These are phyloP conservation scores for Diadumene lineata DNA, from an alignment of 92 coral and sea anemone species.

Conservation along the genomic window DNA sequence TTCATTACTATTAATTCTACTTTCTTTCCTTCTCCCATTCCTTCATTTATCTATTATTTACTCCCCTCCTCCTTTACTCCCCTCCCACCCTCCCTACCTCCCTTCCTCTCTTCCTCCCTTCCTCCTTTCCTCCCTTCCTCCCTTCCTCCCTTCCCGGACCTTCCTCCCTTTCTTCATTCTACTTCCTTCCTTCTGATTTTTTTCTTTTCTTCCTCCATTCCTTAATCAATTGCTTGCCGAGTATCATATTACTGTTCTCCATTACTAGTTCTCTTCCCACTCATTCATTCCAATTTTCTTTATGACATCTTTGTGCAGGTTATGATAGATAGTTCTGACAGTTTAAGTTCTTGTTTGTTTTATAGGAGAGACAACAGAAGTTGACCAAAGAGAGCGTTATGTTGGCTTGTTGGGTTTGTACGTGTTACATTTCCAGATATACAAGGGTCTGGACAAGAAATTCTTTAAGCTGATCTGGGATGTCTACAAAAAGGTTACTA, in stretches of 20 bases:
- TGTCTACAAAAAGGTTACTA: constrained; percentile 88
- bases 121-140: not conserved
- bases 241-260: not conserved
- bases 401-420: constrained; percentile 92
- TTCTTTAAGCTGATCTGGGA: constrained; percentile 93
- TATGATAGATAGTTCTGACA: not conserved
- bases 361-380: constrained; percentile 84
- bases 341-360: not conserved
- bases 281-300: not conserved
- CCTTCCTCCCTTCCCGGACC: not conserved
- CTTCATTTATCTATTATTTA: not conserved
- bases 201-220: not conserved
- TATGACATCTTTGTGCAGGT: not conserved
- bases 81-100: not conserved
- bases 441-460: constrained; percentile 85
- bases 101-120: not conserved
- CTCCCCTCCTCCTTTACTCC: not conserved
- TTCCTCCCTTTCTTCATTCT: not conserved
- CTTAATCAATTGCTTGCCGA: not conserved
- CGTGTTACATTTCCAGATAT: constrained; percentile 78
- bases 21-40: not conserved
- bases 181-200: not conserved
- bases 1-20: not conserved
- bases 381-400: constrained; percentile 82
- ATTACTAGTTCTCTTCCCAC: not conserved